Base-by-base conservation (phyloP, 2,888 invertebrate genomes). In the Trissoscelio sp. region DNA sequence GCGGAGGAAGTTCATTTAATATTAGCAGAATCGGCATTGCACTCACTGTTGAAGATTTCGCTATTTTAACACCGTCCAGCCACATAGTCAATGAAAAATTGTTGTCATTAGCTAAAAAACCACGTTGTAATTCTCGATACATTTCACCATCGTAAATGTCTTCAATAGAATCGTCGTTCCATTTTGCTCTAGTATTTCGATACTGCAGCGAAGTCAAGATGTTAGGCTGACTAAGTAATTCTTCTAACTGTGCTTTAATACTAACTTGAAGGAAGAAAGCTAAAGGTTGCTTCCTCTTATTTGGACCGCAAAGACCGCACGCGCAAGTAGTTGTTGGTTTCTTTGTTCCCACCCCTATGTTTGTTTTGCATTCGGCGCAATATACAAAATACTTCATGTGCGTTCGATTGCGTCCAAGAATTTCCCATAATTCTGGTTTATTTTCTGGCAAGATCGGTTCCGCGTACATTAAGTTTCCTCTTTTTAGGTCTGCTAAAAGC, bases 101-200 rank as follows among this genome's bases (percentile, higher is more conserved):
- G n/a, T 66, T 39, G 2, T 12, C 18, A 14, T 66, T 5, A 0
- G 22, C 39, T 39, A 66, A 39, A 11, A 66, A 66, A 6, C 28
- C 42, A 0, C 18, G 53, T 7, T 28, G 6, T 12, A 53, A 6
- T 12, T 53, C 39, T 5, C 16, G 53, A 42, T 67, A 67, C 28
- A 4, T 12, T 4, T 16, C 28, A 4, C 67, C 67, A 11, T 67
- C 67, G n/a, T 53, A 67, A 3, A 67, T 67, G 6, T 67, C 66
- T 53, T 67, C 66, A 11, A 51, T 37, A 6, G 20, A 6, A n/a
- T 53, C 24, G 6, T 12, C 24, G 12, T 67, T 67, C 11, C 7
- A 11, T n/a, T 67, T 67, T 5, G 4, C 11, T 16, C 66, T 12
- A 2, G 66, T 53, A 16, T 53, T 4, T 24, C 39, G 14, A 24